Percentiles rank a stretch among this genome's conserved stretches.
Evolutionary conservation across 2,888 invertebrate species (phyloP).

Genomic region (Drosophila testacea): DNA sequence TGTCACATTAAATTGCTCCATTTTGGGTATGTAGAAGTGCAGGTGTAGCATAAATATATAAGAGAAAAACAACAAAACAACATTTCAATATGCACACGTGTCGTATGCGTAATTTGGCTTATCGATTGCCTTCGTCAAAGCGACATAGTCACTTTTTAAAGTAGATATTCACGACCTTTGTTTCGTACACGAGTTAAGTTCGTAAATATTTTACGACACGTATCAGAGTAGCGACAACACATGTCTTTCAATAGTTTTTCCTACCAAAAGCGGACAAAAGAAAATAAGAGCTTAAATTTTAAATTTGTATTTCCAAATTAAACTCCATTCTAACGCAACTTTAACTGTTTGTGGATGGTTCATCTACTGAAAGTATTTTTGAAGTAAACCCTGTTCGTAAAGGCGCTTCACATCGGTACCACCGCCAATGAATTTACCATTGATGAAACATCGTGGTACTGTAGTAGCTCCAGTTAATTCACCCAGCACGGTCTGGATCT

Average conservation of each 20-base stretch:
- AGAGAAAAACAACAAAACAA: slow-evolving; percentile 4
- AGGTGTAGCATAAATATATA: slow-evolving; percentile 28
- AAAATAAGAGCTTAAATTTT: not conserved
- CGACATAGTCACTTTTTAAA: slow-evolving; percentile 18
- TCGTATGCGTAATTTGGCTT: slow-evolving; percentile 64
- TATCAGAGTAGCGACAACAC: not conserved
- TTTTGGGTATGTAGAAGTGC: slow-evolving; percentile 17
- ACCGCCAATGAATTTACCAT: slow-evolving; percentile 96
- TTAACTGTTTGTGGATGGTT: slow-evolving; percentile 1
- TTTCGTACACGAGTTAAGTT: not conserved
- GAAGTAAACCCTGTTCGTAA: slow-evolving; percentile 90
- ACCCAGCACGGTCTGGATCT: slow-evolving; percentile 92
- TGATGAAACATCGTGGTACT: slow-evolving; percentile 97
- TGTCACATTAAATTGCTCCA: slow-evolving; percentile 43
- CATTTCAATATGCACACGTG: slow-evolving; percentile 49
- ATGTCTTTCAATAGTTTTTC: not conserved
- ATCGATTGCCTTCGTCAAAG: slow-evolving; percentile 31
- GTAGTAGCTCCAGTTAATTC: slow-evolving; percentile 93
- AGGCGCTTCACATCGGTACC: slow-evolving; percentile 94
- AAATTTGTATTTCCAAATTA: slow-evolving; percentile 24
- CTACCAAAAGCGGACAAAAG: not conserved
- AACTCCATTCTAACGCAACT: slow-evolving; percentile 27
- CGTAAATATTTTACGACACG: slow-evolving; percentile 3
- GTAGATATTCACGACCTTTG: not conserved
- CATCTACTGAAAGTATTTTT: slow-evolving; percentile 85